These are phyloP conservation scores for Pilophorus perplexus DNA, from an alignment of 2,888 invertebrate species.

Conservation along the genomic window DNA sequence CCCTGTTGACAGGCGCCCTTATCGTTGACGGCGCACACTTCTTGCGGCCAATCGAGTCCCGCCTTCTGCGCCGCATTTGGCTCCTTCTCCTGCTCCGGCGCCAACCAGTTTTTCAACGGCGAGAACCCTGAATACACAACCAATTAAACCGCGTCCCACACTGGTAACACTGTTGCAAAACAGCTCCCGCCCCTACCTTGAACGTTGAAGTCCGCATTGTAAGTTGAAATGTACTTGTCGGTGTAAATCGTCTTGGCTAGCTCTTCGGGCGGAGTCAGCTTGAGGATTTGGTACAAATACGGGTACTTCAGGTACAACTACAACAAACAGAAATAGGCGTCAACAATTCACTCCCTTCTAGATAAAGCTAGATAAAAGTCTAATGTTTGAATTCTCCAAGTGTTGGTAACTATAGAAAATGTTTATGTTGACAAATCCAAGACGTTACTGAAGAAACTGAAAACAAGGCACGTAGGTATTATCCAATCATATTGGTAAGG, in stretches of 20 bases:
- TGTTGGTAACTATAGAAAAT: too few relatives aligned
- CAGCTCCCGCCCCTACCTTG: too few relatives aligned
- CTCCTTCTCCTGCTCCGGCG: not conserved
- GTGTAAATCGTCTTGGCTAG: slow-evolving; percentile 42
- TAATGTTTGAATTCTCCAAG: too few relatives aligned
- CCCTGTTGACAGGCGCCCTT: too few relatives aligned
- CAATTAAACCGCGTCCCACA: too few relatives aligned
- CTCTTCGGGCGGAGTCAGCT: slow-evolving; percentile 43
- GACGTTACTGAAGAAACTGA: too few relatives aligned
- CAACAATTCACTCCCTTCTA: not conserved
- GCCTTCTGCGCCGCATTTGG: not conserved
- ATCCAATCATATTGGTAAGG: too few relatives aligned
- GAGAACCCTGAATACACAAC: slow-evolving; percentile 26
- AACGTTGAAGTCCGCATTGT: slow-evolving; percentile 42
- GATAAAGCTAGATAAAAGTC: not conserved
- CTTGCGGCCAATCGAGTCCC: slow-evolving; percentile 6
- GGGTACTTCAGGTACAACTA: slow-evolving; percentile 44
- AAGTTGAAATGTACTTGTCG: slow-evolving; percentile 43
- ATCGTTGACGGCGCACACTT: too few relatives aligned
- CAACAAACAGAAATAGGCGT: not conserved
- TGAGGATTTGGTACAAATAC: slow-evolving; percentile 43
- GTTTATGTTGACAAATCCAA: too few relatives aligned
- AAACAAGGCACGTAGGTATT: too few relatives aligned
- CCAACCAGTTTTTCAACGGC: slow-evolving; percentile 27
- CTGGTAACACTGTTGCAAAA: too few relatives aligned